A percentile compares a stretch with the other conserved stretches of the same genome.
Evolutionary conservation across 1,140 invertebrate species (phyloP).

Genomic region (Homalodisca vitripennis): DNA sequence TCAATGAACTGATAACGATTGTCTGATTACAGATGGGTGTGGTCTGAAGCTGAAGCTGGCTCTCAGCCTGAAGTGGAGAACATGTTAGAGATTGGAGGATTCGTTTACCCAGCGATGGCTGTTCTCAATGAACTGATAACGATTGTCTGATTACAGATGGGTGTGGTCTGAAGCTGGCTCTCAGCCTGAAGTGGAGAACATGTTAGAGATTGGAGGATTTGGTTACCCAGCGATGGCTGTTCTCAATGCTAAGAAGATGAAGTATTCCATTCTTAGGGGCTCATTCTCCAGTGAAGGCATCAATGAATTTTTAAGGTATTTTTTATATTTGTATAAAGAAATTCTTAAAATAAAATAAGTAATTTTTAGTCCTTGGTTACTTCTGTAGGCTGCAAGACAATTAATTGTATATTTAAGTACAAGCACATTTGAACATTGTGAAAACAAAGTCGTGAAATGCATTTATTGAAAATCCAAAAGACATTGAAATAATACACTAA

Average conservation of each 20-base stretch:
- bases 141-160: slow-evolving; percentile 64
- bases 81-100: slow-evolving; percentile 89
- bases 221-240: slow-evolving; percentile 94
- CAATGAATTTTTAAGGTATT: slow-evolving; percentile 83
- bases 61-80: slow-evolving; percentile 83
- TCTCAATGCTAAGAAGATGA: slow-evolving; percentile 96
- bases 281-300: slow-evolving; percentile 95
- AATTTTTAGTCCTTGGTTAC: neutral
- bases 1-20: slow-evolving; percentile 97
- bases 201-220: slow-evolving; percentile 91
- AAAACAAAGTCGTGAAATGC: neutral
- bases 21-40: too few relatives aligned
- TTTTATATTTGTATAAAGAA: neutral
- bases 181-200: slow-evolving; percentile 81
- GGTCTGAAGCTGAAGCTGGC: slow-evolving; percentile 93
- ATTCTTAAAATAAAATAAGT: neutral
- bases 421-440: neutral
- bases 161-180: slow-evolving; percentile 90
- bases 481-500: slow-evolving; percentile 14
- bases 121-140: slow-evolving; percentile 73
- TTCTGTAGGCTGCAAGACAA: neutral
- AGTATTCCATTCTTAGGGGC: slow-evolving; percentile 90
- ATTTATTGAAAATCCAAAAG: neutral
- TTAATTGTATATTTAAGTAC: neutral
- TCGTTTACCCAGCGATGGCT: slow-evolving; percentile 91